Evolutionary conservation across 1,140 invertebrate species (phyloP).

Genomic region (Cephus cinctus): DNA sequence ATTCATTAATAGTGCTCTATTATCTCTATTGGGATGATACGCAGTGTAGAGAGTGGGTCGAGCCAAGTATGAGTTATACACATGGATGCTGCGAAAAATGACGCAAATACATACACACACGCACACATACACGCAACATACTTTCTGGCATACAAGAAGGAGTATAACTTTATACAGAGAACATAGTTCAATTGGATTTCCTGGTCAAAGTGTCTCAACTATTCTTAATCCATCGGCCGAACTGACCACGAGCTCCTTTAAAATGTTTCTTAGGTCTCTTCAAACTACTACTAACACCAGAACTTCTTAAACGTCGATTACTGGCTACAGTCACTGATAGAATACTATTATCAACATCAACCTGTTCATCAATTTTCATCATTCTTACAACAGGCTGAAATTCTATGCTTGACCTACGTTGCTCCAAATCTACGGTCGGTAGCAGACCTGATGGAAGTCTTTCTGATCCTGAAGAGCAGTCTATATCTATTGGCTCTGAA

Average conservation of each 20-base stretch:
- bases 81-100: too few species aligned
- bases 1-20: too few species aligned
- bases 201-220: constrained; percentile 39
- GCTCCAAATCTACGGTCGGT: constrained; percentile 36
- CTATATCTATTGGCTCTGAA: too few species aligned
- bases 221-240: constrained; percentile 44
- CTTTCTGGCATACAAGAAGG: too few species aligned
- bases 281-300: too few species aligned
- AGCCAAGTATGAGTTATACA: too few species aligned
- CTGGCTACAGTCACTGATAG: constrained; percentile 49
- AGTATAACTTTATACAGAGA: too few species aligned
- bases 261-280: constrained; percentile 38
- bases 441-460: constrained; percentile 37
- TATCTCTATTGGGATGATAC: too few species aligned
- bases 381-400: constrained; percentile 53
- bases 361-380: constrained; percentile 52
- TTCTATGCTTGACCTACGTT: constrained; percentile 49
- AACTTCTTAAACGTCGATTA: constrained; percentile 50
- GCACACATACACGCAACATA: too few species aligned
- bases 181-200: too few species aligned
- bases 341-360: constrained; percentile 50
- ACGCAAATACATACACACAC: too few species aligned
- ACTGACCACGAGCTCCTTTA: constrained; percentile 35
- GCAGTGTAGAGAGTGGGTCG: too few species aligned
- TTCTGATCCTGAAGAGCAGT: constrained; percentile 30